Evolutionary conservation across 2,797 vertebrate genomes (phyloP).

Genomic region (Channa striata): DNA sequence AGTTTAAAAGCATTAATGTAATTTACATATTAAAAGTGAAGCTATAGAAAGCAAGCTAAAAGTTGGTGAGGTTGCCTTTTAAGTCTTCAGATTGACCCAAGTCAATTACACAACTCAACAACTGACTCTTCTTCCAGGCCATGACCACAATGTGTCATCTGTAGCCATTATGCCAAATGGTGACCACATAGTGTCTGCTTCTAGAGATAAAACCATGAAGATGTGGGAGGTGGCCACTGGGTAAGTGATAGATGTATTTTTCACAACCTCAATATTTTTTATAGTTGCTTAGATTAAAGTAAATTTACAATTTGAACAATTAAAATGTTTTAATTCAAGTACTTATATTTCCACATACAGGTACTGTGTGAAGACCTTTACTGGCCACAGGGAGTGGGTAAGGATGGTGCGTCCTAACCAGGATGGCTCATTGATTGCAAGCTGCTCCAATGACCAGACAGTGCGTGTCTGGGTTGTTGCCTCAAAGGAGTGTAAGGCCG

Average conservation of each 20-base stretch:
- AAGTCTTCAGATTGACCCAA: neutral
- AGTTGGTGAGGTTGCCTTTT: no score
- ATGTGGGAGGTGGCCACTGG: conserved; percentile 99
- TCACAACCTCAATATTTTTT: neutral
- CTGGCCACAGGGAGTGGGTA: conserved; percentile 99
- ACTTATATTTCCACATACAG: conserved; percentile 68
- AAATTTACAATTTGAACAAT: neutral
- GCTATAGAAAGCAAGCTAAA: no score
- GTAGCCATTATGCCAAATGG: conserved; percentile 99
- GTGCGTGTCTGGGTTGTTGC: conserved; percentile 98
- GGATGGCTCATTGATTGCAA: conserved; percentile 97
- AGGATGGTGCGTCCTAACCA: conserved; percentile 99
- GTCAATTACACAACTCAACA: conserved; percentile 13
- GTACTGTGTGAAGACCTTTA: conserved; percentile 99
- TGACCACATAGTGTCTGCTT: conserved; percentile 99
- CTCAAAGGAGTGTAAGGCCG: conserved; percentile 98
- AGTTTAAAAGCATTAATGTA: no score
- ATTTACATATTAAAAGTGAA: no score
- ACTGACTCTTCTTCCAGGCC: conserved; percentile 83
- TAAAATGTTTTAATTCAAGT: neutral
- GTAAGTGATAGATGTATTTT: conserved; percentile 82
- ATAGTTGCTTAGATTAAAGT: neutral
- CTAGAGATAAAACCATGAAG: conserved; percentile 99
- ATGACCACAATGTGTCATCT: conserved; percentile 99
- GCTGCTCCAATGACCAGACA: conserved; percentile 99